Percentiles rank a stretch among this genome's conserved stretches.
Conservation (phyloP, 2,888 invertebrate species). For the Phoronis australis region DNA sequence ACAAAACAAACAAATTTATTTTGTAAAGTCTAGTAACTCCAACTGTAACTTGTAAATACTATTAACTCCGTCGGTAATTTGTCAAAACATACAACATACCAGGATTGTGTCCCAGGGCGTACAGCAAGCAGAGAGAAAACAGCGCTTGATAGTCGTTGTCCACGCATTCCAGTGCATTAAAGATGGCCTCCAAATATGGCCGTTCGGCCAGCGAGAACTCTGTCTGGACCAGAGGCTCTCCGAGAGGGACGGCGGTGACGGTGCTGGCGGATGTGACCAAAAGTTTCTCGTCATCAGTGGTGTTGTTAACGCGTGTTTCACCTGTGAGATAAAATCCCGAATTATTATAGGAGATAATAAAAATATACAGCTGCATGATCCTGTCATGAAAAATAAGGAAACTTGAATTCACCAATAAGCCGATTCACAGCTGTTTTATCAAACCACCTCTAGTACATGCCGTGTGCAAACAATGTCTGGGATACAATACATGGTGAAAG, state of each 20-base stretch:
- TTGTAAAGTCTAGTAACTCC: background rate
- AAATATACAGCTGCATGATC: constrained; percentile 21
- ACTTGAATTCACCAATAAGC: too few relatives aligned
- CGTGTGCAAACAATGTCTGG: too few relatives aligned
- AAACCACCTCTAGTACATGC: too few relatives aligned
- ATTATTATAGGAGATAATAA: background rate
- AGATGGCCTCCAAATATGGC: constrained; percentile 83
- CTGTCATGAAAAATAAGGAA: too few relatives aligned
- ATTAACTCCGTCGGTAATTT: background rate
- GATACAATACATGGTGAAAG: too few relatives aligned
- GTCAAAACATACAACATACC: constrained; percentile 60
- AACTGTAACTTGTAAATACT: too few relatives aligned
- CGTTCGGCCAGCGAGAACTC: constrained; percentile 6
- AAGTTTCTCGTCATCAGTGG: constrained; percentile 86
- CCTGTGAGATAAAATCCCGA: constrained; percentile 21
- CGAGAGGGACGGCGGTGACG: too few relatives aligned
- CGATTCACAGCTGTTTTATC: too few relatives aligned
- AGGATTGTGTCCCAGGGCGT: constrained; percentile 88
- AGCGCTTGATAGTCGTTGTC: constrained; percentile 94
- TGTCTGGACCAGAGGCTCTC: too few relatives aligned
- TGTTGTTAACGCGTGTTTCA: constrained; percentile 58
- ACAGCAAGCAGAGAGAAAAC: constrained; percentile 83
- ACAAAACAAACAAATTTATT: background rate
- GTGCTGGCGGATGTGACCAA: constrained; percentile 2
- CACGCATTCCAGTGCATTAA: constrained; percentile 78